phyloP scores from a whole-genome alignment of 2,113 vertebrate species.

The Sapayoa aenigma region DNA sequence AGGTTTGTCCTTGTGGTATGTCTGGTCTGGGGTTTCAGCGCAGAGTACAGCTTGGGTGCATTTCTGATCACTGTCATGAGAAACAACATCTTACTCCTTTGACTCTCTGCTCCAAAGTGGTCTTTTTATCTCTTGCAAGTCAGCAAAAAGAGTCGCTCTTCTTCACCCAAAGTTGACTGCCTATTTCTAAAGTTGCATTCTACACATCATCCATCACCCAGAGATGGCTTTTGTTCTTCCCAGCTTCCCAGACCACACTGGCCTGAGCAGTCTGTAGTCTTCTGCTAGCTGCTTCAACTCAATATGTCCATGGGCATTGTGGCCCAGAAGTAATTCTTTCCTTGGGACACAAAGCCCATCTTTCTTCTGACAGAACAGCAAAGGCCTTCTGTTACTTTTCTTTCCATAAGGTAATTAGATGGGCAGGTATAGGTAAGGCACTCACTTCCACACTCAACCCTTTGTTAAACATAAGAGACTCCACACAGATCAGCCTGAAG shows the following conservation, averaged over 20 bases:
- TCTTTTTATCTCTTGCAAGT: background rate
- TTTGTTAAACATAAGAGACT: background rate
- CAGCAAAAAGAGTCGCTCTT: background rate
- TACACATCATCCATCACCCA: background rate
- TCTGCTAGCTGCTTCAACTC: background rate
- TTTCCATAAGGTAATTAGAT: background rate
- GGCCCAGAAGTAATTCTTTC: background rate
- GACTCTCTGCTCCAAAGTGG: background rate
- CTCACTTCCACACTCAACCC: background rate
- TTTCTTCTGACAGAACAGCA: background rate
- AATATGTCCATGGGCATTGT: rapidly evolving
- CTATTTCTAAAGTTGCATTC: background rate
- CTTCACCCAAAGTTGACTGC: background rate
- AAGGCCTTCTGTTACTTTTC: background rate
- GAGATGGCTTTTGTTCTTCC: background rate
- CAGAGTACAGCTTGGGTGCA: background rate
- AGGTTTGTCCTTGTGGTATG: background rate
- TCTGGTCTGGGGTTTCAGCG: background rate
- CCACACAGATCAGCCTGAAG: background rate
- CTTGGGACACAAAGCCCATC: background rate
- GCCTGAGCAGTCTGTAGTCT: background rate
- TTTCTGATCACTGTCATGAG: background rate
- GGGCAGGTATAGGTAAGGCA: background rate
- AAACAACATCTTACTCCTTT: background rate
- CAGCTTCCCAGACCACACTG: background rate